Conservation (phyloP, 2,888 invertebrate species). For the Cephus runcator region DNA sequence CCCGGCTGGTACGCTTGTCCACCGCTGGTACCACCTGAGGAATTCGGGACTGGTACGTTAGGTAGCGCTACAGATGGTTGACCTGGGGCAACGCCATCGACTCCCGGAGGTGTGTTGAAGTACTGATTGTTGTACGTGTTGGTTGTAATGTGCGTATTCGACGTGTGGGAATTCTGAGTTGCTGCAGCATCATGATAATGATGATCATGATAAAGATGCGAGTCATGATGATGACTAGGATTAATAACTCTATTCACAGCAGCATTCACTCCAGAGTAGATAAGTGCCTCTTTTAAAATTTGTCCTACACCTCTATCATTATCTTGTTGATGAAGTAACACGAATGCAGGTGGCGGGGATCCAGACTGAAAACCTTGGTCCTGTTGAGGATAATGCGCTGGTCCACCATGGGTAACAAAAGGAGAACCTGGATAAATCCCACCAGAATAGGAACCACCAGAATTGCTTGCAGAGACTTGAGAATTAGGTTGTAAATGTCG, state of each 20-base stretch:
- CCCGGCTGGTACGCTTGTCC: neutral
- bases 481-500: neutral
- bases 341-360: conserved; percentile 31
- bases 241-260: conserved; percentile 9
- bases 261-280: conserved; percentile 45
- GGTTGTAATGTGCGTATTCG: conserved; percentile 7
- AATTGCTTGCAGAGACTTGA: too few relatives aligned
- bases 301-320: conserved; percentile 42
- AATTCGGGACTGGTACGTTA: neutral
- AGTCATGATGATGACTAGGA: neutral
- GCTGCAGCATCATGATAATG: neutral
- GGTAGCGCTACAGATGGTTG: neutral
- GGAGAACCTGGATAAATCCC: neutral
- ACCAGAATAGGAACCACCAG: too few relatives aligned
- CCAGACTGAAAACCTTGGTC: conserved; percentile 13
- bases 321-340: conserved; percentile 27
- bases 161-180: too few relatives aligned
- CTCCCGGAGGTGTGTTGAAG: conserved; percentile 10
- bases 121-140: conserved; percentile 46
- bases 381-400: conserved; percentile 16
- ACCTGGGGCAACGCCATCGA: neutral
- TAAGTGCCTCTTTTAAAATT: conserved; percentile 46
- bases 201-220: neutral
- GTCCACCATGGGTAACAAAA: neutral
- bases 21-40: neutral